These are phyloP conservation scores for Emydocephalus ijimae DNA, from an alignment of 2,113 vertebrate species.

Conservation along the genomic window DNA sequence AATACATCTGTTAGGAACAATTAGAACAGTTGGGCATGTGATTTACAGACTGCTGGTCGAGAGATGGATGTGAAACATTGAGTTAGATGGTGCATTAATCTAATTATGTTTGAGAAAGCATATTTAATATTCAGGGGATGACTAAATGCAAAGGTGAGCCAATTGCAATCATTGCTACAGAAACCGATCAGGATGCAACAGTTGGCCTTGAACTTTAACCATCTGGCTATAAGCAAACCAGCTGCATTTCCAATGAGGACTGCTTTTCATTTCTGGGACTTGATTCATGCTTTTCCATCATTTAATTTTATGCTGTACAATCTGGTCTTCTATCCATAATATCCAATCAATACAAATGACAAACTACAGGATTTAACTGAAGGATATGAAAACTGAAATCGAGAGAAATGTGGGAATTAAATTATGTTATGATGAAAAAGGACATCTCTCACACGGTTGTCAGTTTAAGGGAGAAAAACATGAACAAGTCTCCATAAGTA, in stretches of 20 bases:
- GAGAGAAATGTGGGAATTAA: not conserved
- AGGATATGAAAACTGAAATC: not conserved
- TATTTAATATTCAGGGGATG: conserved; percentile 15
- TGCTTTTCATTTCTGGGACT: conserved; percentile 49
- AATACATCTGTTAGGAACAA: not conserved
- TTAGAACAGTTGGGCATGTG: not conserved
- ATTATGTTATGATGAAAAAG: not conserved
- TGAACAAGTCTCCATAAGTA: not conserved
- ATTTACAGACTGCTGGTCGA: conserved; percentile 9
- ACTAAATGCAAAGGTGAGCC: conserved; percentile 36
- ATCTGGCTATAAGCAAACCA: conserved; percentile 57
- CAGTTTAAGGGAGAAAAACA: not conserved
- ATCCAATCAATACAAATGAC: not conserved
- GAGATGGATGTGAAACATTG: conserved; percentile 15
- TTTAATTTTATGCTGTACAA: conserved; percentile 36
- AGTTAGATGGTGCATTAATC: conserved; percentile 15
- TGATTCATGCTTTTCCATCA: conserved; percentile 48
- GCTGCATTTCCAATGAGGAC: conserved; percentile 56
- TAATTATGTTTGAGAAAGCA: conserved; percentile 41
- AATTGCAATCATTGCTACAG: conserved; percentile 32
- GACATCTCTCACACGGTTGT: not conserved
- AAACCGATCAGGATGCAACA: conserved; percentile 51
- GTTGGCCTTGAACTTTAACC: conserved; percentile 59
- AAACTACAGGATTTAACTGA: not conserved
- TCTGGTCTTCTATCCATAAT: conserved; percentile 11